Evolutionary conservation across 2,888 invertebrate species (phyloP).

Genomic region (Cremastinae sp.): DNA sequence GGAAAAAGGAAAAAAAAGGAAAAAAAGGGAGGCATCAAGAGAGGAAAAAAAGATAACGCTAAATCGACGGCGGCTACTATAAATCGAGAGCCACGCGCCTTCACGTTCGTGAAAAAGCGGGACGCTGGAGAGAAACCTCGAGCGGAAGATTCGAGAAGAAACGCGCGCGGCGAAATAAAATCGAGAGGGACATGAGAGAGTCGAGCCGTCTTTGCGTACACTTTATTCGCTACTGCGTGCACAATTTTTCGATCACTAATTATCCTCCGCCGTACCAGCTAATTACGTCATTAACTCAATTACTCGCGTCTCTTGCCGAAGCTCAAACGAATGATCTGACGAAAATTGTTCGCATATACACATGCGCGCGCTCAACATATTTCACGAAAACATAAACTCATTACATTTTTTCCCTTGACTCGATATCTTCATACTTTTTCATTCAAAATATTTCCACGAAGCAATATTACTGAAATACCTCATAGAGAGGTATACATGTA

Average conservation of each 20-base stretch:
- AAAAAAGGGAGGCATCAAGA: constrained; percentile 26
- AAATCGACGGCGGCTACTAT: constrained; percentile 60
- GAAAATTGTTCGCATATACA: constrained; percentile 60
- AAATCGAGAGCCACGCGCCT: constrained; percentile 68
- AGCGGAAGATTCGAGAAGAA: constrained; percentile 5
- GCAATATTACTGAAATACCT: no score
- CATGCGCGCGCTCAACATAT: no score
- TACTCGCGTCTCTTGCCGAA: constrained; percentile 63
- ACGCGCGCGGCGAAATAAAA: constrained; percentile 38
- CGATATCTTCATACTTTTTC: no score
- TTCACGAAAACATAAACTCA: no score
- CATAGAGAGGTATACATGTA: no score
- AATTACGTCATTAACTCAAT: constrained; percentile 76
- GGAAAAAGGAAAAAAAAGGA: constrained; percentile 21
- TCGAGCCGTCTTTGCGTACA: constrained; percentile 29
- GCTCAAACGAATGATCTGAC: constrained; percentile 47
- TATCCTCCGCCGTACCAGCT: constrained; percentile 69
- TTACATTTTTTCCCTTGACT: no score
- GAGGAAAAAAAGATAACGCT: constrained; percentile 33
- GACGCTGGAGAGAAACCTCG: constrained; percentile 1
- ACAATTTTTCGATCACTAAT: constrained; percentile 67
- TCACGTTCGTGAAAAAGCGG: constrained; percentile 64
- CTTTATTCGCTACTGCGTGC: not conserved
- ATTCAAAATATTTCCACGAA: no score
- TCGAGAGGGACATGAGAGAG: constrained; percentile 35